Base-by-base conservation (phyloP, 2,113 vertebrate species). In the Chaetorhynchus papuensis region DNA sequence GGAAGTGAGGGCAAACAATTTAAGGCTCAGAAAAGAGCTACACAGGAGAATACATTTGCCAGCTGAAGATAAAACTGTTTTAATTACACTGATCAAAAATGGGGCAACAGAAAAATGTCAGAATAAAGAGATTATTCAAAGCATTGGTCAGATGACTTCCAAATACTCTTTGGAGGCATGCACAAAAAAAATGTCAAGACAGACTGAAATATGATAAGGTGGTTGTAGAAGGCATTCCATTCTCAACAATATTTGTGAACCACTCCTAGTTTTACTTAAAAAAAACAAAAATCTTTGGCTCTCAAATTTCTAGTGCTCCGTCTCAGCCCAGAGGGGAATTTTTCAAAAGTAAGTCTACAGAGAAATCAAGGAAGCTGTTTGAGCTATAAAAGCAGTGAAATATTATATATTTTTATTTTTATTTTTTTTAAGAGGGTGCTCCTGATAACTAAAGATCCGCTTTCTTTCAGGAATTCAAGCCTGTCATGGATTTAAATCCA, bases 211-310 rank as follows among this genome's bases (percentile, higher is more conserved):
- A 95, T 6, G 72, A 75, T 91, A 75, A 95, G 64, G 60, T 21
- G 13, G 83, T 78, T 80, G 76, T 30, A 94, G 85, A 93, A 94
- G 76, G 90, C 88, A 96, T 95, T 92, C 92, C 85, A 87, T 92
- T 93, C 92, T 90, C 72, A 87, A 94, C 64, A 93, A 37, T 94
- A 90, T 93, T 96, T 96, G 6, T 93, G 71, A 90, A 94, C 79
- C 79, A 90, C 93, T 92, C 92, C 85, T 83, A 94, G 81, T 26
- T 93, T 92, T 93, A 92, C 87, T 92, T 47, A 35, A 89, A 96
- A 95, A 95, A 85, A 84, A 33, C 26, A 49, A 77, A 95, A 94
- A 74, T 56, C 68, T 89, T 92, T 60, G 37, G 47, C 71, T 93
- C 76, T 96, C 93, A 75, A 49, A 92, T 96, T 90, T 96, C 88